Percentiles rank a stretch among this genome's conserved stretches.
Conservation (phyloP, 2,113 vertebrate genomes). For the Zosterops lateralis region DNA sequence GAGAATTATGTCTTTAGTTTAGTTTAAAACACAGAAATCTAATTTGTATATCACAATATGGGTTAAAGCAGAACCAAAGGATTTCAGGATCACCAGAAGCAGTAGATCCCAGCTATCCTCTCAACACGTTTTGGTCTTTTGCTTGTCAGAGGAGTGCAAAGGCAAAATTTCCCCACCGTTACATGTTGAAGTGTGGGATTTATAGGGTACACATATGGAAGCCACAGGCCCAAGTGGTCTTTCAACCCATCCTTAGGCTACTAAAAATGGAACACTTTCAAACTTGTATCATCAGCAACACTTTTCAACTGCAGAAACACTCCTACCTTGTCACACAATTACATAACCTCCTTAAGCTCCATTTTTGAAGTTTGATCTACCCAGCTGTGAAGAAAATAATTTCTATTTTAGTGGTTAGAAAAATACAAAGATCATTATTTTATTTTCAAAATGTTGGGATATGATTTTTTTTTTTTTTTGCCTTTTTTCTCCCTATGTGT, state of each 20-base stretch:
- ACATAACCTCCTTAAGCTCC: neutral
- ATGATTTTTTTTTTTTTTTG: neutral
- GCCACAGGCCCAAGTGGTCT: neutral
- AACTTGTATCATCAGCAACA: neutral
- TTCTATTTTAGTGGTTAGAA: neutral
- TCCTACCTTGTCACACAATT: neutral
- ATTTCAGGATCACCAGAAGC: neutral
- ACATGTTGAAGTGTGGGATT: neutral
- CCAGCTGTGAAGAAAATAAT: neutral
- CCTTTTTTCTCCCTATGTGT: fast-evolving
- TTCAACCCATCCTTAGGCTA: neutral
- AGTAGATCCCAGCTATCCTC: neutral
- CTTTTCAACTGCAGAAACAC: neutral
- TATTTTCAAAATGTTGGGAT: neutral
- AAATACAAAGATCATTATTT: neutral
- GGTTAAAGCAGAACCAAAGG: neutral
- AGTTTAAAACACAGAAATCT: neutral
- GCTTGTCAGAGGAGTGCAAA: neutral
- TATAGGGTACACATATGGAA: neutral
- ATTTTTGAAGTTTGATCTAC: neutral
- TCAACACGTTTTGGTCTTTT: neutral
- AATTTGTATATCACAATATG: neutral
- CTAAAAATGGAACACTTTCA: neutral
- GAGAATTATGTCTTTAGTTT: neutral
- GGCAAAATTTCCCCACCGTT: neutral